Evolutionary conservation across 2,797 vertebrate species (phyloP), one percentile per base, ranked within the genome.

Genomic region (Pangasius krempfi): DNA sequence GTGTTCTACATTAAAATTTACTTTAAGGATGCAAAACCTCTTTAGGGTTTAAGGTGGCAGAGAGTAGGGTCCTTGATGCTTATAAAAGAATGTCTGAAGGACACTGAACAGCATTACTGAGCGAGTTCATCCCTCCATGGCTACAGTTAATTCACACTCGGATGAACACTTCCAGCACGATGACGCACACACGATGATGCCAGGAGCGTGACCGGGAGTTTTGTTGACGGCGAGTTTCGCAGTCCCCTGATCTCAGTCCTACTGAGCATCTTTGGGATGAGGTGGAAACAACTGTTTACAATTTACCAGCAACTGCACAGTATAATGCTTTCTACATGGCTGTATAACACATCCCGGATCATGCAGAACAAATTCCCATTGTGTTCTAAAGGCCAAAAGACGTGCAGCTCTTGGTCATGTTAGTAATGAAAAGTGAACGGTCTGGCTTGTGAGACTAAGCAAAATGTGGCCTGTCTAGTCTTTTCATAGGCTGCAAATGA

Each of bases 221-320:
- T 25, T 58, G 30, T 30, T 30, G 47, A 78, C 14, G 13, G 6
- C 27, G 5, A 16, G 9, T 25, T 58, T 25, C 12, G 0, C 18
- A 14, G 9, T 40, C 33, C 20, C 56, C 22, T 81, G 54, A 22
- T 81, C 18, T 1, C 30, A 25, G 79, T 81, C 54, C 52, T 37
- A 22, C 52, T 50, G 47, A 16, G 14, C 7, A n/a, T 56, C 54
- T 47, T 50, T 66, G 60, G 10, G 40, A 54, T 52, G n/a, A 33
- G n/a, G 18, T 84, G n/a, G 40, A 25, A 66, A 22, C 44, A 52
- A 44, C 47, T 68, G 82, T 84, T 84, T 44, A 7, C 33, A 25
- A 56, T 81, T 60, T 84, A 84, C 47, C 44, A 84, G 44, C n/a
- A 68, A 33, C 27, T 54, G 40, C 64, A 68, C 62, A 20, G 30